Base-by-base conservation (phyloP, 2,888 invertebrate genomes). In the Sthenelais limicola region DNA sequence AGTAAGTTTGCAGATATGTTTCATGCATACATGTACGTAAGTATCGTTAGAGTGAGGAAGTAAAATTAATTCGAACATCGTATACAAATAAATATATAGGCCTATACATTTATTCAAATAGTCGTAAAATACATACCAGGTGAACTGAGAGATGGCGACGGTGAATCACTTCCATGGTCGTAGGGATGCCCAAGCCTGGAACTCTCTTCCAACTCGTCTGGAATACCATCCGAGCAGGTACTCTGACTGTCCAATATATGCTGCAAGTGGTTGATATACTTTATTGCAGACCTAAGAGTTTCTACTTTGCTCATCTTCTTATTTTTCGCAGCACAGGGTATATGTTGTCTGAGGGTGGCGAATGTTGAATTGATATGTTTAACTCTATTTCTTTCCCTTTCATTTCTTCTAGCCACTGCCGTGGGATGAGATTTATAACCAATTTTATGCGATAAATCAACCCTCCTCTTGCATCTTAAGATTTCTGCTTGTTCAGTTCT, bases 281-380 rank as follows among this genome's bases (percentile, higher is more conserved):
- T 9, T 26, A 70, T 70, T 32, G 70, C 70, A 3, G 54, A 54
- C 4, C 47, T 9, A 9, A 70, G 43, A 1, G 70, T 70, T 38
- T 70, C 70, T 18, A 70, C 70, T 54, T 70, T 70, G 38, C 70
- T 70, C 70, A 70, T 54, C 56, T 70, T 70, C 47, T 70, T 70
- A 43, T 35, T 70, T 47, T 70, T 70, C 28, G 56, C 56, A 24
- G 56, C 54, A n/a, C 38, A 38, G 4, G 70, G 70, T 30, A 70
- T 51, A 32, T 70, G 70, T 3, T 70, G 54, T 12, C 70, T 32
- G 9, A 70, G 43, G 38, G 52, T 70, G 56, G 56, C 56, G 47
- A 70, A 70, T 12, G 70, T 70, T 2, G 54, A 26, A 56, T 70
- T 70, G 26, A 70, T 70, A 32, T 70, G 70, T n/a, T 70, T 70